Conservation (phyloP, 2,888 invertebrate genomes). For the Apamea epomidion region DNA sequence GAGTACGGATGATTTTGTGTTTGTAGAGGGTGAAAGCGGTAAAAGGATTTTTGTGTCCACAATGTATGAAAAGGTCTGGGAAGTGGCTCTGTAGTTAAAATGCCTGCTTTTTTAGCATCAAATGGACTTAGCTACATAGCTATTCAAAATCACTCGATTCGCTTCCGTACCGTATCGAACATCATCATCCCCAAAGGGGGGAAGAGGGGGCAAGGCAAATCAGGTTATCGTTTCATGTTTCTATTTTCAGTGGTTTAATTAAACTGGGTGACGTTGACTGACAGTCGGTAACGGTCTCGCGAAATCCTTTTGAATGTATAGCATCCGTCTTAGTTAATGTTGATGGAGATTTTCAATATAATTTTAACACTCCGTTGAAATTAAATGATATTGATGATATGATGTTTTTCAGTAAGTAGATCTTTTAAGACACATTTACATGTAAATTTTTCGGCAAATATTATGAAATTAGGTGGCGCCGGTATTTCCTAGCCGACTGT, state of each 20-base stretch:
- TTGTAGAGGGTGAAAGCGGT: conserved; percentile 10
- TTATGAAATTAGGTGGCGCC: not conserved
- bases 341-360: not conserved
- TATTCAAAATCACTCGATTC: no score
- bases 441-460: not conserved
- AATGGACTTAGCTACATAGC: not conserved
- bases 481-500: not conserved
- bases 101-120: not conserved
- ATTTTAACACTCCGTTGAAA: not conserved
- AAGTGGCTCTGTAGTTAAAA: not conserved
- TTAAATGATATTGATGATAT: not conserved
- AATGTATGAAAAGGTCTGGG: not conserved
- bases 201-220: no score
- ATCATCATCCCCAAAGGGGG: no score
- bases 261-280: not conserved
- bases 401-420: not conserved
- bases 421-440: not conserved
- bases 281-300: not conserved
- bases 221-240: not conserved
- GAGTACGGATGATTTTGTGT: conserved; percentile 46
- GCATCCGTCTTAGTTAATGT: not conserved
- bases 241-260: not conserved
- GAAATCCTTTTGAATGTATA: not conserved
- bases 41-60: conserved; percentile 30
- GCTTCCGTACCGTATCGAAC: no score